Base-by-base conservation (phyloP, 1,140 invertebrate genomes). In the Dendrolimus punctatus region DNA sequence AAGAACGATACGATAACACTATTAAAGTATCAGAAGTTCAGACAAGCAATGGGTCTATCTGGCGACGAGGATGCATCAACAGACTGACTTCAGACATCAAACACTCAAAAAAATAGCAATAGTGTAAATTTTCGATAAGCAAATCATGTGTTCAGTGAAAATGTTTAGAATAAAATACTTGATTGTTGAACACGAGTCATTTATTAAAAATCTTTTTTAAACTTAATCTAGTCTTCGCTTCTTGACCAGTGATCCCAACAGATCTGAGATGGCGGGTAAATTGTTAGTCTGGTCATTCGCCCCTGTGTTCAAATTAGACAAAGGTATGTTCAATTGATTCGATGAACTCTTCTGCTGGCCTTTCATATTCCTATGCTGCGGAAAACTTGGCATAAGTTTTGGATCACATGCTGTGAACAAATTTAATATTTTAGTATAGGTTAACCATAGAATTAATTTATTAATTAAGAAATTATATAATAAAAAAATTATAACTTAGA, bases 311-410 rank as follows among this genome's bases (percentile, higher is more conserved):
- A 91, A 78, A 53, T 87, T 87, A 39, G 77, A 78, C 8, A 88
- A 53, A 0, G 83, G 81, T 42, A 88, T 79, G 55, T 80, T 85
- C 44, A 86, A 55, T 53, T 85, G 82, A 47, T 78, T 78, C 5
- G 73, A 65, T 4, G 74, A 43, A 46, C 52, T 60, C 62, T 79
- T 90, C 84, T 75, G 89, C 80, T 66, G 89, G 23, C 90, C 90
- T 71, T 92, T 95, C 88, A 95, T 91, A 78, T 98, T 97, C 64
- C 97, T 91, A 80, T 98, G 96, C 79, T 99, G 96, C 0, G 97
- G 97, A 79, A 98, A 99, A 65, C 96, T 97, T 39, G 97, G 97
- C 97, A 99, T 99, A 69, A 99, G 87, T 68, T 96, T 95, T 2
- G 96, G 95, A 83, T 98, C 96, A 88, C 96, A 98, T 0, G 97